A percentile compares a stretch with the other conserved stretches of the same genome.
These are phyloP conservation scores for Machaerirhynchus nigripectus DNA, from an alignment of 2,113 vertebrate species.

Conservation along the genomic window DNA sequence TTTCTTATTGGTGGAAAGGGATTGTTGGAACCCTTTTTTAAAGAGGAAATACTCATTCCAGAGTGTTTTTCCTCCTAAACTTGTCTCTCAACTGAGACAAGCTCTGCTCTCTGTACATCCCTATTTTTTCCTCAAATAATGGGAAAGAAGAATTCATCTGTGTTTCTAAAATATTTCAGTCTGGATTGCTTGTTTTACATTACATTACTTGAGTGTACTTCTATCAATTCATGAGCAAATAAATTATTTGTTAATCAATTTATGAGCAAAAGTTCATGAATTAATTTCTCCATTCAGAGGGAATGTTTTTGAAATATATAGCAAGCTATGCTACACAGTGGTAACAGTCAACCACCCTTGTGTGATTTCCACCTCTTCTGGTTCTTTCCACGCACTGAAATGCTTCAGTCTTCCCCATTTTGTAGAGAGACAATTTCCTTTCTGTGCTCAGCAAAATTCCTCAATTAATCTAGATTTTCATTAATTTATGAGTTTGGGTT, in stretches of 20 bases:
- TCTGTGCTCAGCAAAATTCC: neutral
- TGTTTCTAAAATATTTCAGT: neutral
- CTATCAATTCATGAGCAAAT: neutral
- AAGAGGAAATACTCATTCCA: neutral
- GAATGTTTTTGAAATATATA: neutral
- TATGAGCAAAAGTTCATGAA: neutral
- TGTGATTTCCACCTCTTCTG: neutral
- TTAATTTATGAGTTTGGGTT: neutral
- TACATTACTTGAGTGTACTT: neutral
- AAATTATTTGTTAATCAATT: neutral
- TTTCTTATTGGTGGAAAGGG: neutral
- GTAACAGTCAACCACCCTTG: neutral
- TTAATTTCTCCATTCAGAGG: neutral
- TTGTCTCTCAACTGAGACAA: neutral
- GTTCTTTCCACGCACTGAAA: neutral
- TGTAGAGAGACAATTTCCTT: neutral
- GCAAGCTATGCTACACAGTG: neutral
- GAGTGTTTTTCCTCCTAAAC: neutral
- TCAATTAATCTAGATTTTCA: neutral
- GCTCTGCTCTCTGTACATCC: neutral
- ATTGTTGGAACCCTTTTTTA: neutral
- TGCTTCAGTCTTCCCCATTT: neutral
- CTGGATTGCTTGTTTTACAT: neutral
- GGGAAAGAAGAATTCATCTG: neutral
- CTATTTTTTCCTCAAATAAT: neutral